Percentiles rank a stretch among this genome's conserved stretches.
Evolutionary conservation across 2,888 invertebrate genomes (phyloP).

Genomic region (Amphipyra berbera): DNA sequence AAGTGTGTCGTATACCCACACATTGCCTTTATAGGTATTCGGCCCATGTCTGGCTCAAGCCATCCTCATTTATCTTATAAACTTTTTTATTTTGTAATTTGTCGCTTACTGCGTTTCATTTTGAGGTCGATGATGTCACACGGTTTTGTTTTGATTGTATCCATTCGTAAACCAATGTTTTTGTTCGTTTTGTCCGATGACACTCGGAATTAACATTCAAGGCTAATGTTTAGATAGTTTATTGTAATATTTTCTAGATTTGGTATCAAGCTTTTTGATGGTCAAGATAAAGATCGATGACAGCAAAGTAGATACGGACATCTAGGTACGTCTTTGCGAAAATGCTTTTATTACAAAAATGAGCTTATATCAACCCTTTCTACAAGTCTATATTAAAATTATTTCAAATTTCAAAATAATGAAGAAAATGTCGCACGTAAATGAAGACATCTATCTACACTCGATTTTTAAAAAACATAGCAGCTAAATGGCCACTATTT

Average conservation of each 20-base stretch:
- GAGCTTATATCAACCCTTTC: too few species aligned
- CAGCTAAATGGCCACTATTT: too few species aligned
- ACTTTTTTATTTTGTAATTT: slow-evolving; percentile 11
- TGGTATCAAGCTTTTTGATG: background rate
- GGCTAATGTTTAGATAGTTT: background rate
- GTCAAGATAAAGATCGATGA: background rate
- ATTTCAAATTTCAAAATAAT: too few species aligned
- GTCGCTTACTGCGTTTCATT: slow-evolving; percentile 10
- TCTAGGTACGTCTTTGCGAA: too few species aligned
- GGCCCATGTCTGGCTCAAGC: background rate
- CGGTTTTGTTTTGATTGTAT: background rate
- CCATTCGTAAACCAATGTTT: slow-evolving; percentile 16
- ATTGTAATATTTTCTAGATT: background rate
- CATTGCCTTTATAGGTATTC: slow-evolving; percentile 5
- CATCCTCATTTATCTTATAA: slow-evolving; percentile 19
- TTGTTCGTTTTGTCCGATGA: background rate
- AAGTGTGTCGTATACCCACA: slow-evolving; percentile 1
- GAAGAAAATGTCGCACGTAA: too few species aligned
- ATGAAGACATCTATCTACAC: too few species aligned
- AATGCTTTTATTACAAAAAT: too few species aligned
- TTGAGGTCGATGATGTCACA: slow-evolving; percentile 34
- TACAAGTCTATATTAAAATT: too few species aligned
- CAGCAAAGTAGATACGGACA: too few species aligned
- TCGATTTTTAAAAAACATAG: too few species aligned
- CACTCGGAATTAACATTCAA: slow-evolving; percentile 13